Conservation (phyloP, 1,140 invertebrate genomes). For the Achroia grisella region DNA sequence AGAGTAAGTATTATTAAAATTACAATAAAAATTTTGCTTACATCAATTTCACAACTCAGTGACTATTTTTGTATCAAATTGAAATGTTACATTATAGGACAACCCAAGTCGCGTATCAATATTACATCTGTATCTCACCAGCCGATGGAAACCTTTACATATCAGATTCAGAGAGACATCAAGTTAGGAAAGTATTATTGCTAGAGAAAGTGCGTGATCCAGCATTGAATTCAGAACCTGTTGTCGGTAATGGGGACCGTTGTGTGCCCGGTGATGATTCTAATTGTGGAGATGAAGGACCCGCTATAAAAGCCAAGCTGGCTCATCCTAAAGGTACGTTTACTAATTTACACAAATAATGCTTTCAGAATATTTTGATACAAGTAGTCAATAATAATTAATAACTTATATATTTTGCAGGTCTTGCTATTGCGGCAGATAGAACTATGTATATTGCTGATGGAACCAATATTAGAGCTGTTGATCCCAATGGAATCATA, state of each 20-base stretch:
- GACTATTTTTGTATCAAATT: no score
- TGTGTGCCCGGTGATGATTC: conserved; percentile 93
- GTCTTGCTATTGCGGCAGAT: conserved; percentile 91
- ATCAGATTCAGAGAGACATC: conserved; percentile 95
- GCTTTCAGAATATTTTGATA: not conserved
- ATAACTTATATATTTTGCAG: conserved; percentile 49
- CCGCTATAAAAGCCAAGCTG: conserved; percentile 90
- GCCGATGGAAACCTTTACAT: conserved; percentile 96
- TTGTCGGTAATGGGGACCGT: conserved; percentile 96
- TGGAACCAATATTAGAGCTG: conserved; percentile 93
- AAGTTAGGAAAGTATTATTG: conserved; percentile 84
- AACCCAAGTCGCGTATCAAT: conserved; percentile 95
- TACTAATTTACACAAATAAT: not conserved
- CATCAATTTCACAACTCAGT: not conserved
- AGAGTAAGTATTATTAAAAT: conserved; percentile 83
- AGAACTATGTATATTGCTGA: conserved; percentile 96
- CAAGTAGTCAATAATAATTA: not conserved
- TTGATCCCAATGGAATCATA: conserved; percentile 93
- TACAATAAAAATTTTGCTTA: no score
- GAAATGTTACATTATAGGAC: conserved; percentile 76
- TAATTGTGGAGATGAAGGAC: conserved; percentile 95
- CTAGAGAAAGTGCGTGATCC: conserved; percentile 88
- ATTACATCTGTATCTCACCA: conserved; percentile 95
- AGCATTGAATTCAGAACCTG: conserved; percentile 88
- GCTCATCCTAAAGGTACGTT: conserved; percentile 95